These are phyloP conservation scores for Mesocricetus auratus DNA, from an alignment of 2,113 vertebrate species.

Conservation along the genomic window DNA sequence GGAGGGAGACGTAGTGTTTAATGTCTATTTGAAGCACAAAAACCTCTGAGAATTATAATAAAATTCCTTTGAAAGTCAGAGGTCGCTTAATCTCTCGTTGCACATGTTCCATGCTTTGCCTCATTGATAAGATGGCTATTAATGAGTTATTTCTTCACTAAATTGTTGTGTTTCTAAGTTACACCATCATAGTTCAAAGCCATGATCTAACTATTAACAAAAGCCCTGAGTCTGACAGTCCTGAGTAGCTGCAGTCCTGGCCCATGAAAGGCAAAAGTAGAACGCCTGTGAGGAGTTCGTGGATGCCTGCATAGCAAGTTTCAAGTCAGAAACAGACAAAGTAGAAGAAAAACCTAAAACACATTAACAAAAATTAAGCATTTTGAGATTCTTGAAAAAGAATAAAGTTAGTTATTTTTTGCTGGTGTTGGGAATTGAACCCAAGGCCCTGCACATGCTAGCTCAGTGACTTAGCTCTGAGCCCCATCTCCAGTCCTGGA, in stretches of 20 bases:
- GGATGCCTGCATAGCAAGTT: too few species aligned
- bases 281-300: background rate
- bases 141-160: slow-evolving; percentile 67
- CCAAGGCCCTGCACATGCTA: background rate
- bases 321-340: background rate
- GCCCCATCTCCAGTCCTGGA: background rate
- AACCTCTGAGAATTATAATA: slow-evolving; percentile 33
- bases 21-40: slow-evolving; percentile 45
- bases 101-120: slow-evolving; percentile 25
- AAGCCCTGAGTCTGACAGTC: background rate
- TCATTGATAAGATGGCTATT: slow-evolving; percentile 44
- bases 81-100: background rate
- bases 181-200: background rate
- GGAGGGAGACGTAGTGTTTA: background rate
- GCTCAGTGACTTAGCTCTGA: background rate
- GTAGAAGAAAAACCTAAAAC: background rate
- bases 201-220: background rate
- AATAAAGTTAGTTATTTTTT: background rate
- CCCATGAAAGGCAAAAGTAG: background rate
- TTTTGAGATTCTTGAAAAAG: background rate
- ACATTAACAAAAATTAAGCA: background rate
- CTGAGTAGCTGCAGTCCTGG: background rate
- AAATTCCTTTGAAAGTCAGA: slow-evolving; percentile 54
- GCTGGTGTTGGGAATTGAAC: background rate
- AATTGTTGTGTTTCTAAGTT: slow-evolving; percentile 41